Evolutionary conservation across 2,888 invertebrate genomes (phyloP).

Genomic region (Tineola bisselliella): DNA sequence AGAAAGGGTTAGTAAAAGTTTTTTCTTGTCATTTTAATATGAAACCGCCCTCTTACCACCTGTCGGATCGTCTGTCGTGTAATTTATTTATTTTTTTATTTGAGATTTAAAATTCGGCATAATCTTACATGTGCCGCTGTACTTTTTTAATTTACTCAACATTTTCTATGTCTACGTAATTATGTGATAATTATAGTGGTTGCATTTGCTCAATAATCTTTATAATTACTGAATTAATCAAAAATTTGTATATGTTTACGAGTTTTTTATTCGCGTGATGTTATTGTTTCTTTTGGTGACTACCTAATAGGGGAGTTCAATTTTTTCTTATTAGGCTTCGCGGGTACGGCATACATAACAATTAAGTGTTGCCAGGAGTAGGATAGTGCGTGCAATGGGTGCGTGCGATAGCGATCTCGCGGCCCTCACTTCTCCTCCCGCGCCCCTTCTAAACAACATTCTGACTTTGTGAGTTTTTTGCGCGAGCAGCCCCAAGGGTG

Average conservation of each 20-base stretch:
- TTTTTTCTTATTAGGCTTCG: slow-evolving; percentile 14
- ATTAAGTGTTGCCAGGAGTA: slow-evolving; percentile 53
- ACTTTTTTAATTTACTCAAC: not conserved
- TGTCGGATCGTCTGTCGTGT: slow-evolving; percentile 33
- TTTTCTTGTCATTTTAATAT: slow-evolving; percentile 43
- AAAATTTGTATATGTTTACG: not conserved
- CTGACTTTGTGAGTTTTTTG: slow-evolving; percentile 63
- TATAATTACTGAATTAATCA: not conserved
- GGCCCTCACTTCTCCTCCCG: slow-evolving; percentile 37
- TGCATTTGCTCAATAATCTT: too few species aligned
- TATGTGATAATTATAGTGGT: not conserved
- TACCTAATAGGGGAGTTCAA: slow-evolving; percentile 10
- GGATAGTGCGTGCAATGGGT: slow-evolving; percentile 66
- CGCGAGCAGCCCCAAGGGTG: slow-evolving; percentile 58
- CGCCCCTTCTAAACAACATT: slow-evolving; percentile 57
- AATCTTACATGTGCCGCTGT: not conserved
- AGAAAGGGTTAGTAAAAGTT: slow-evolving; percentile 49
- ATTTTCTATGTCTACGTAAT: not conserved
- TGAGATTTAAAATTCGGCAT: not conserved
- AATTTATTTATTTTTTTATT: not conserved
- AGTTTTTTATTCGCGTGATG: slow-evolving; percentile 12
- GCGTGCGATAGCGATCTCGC: slow-evolving; percentile 66
- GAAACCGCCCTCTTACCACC: slow-evolving; percentile 50
- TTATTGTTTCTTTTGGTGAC: slow-evolving; percentile 6
- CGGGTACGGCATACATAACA: slow-evolving; percentile 44